Base-by-base conservation (phyloP, 2,797 vertebrate species). In the Melanitta fusca region DNA sequence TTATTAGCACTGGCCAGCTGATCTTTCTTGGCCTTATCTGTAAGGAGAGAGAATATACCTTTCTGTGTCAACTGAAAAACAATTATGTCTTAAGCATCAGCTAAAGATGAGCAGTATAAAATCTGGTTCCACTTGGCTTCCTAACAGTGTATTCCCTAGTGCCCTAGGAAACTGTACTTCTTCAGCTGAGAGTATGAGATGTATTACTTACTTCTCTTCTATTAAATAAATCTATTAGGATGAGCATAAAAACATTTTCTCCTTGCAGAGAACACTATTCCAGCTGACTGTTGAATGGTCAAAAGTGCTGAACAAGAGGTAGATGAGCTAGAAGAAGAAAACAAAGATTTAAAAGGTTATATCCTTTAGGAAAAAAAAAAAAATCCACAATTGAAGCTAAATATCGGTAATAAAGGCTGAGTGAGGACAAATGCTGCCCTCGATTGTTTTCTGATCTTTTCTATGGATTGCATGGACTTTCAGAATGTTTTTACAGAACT, bases 81-180 rank as follows among this genome's bases (percentile, higher is more conserved):
- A 78, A 28, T 47, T 72, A 58, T 36, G 20, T 89, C 56, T 86
- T 73, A 74, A 85, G 36, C 45, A 34, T 13, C 30, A 34, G 38
- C 71, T 82, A 49, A 82, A 77, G 74, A 85, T 43, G 51, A 91
- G 54, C 34, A 54, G 15, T 38, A 69, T 49, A 89, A 95, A 91
- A 90, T 60, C 85, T 81, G 56, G 70, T 94, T 95, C 70, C 80
- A 66, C 49, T 85, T 89, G 82, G 27, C 28, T 93, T 91, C 82
- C 79, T 92, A 92, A 69, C 13, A 58, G 49, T 45, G 32, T 68
- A 64, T 74, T 93, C 69, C 34, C 61, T 61, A 54, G 22, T 60
- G 58, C 24, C 38, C 62, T 47, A 79, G 72, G 74, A 79, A 89
- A 66, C 65, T 79, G 54, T 19, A 11, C 24, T 78, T 71, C 81